Conservation (phyloP, 2,113 vertebrate genomes). For the Acanthochromis polyacanthus region DNA sequence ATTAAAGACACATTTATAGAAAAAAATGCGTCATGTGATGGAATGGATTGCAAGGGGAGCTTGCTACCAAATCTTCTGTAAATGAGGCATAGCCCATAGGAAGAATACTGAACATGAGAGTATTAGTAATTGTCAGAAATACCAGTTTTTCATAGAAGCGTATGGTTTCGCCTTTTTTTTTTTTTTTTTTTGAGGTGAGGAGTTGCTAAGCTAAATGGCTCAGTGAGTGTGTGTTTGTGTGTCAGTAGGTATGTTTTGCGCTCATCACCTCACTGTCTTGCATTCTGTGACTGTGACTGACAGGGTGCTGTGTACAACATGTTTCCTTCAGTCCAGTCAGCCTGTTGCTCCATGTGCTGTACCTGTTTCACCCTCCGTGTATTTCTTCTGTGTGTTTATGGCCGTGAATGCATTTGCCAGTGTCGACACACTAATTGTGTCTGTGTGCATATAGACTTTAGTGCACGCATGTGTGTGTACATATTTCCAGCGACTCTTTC, state of each 20-base stretch:
- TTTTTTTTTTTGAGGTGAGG: constrained; percentile 4
- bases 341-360: constrained; percentile 4
- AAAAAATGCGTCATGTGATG: not conserved
- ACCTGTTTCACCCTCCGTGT: constrained; percentile 10
- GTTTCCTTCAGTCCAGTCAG: not conserved
- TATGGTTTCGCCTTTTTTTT: not conserved
- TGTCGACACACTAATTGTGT: constrained; percentile 40
- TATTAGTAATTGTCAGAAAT: constrained; percentile 15
- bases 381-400: constrained; percentile 8
- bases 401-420: constrained; percentile 21
- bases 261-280: constrained; percentile 9
- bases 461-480: constrained; percentile 13
- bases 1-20: constrained; percentile 28
- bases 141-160: not conserved
- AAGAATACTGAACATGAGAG: not conserved
- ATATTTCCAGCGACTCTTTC: constrained; percentile 71
- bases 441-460: constrained; percentile 19
- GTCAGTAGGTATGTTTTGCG: not conserved
- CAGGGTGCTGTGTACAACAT: not conserved
- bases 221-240: not conserved
- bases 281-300: constrained; percentile 26
- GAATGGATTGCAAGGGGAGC: constrained; percentile 2
- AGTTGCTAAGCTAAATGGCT: not conserved
- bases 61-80: constrained; percentile 6
- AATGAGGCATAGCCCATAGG: constrained; percentile 14